Conservation (phyloP, 1,140 invertebrate genomes). For the Drosophila nannoptera region DNA sequence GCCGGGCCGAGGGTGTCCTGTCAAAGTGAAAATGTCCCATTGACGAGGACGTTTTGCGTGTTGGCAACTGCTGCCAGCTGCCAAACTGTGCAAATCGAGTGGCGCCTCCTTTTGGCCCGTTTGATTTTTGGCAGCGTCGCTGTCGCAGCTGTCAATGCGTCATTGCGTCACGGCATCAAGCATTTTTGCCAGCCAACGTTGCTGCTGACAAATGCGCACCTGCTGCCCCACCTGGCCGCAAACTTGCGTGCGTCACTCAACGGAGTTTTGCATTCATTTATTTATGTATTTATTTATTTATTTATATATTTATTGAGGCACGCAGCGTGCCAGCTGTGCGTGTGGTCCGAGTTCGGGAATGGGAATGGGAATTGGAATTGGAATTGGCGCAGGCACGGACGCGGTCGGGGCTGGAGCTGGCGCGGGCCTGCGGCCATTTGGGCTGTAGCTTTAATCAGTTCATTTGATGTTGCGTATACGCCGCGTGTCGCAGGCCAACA, state of each 20-base stretch:
- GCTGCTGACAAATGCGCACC: conserved; percentile 61
- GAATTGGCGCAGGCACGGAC: too few relatives aligned
- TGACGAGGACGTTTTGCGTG: conserved; percentile 59
- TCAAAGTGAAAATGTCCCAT: conserved; percentile 73
- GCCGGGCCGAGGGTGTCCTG: conserved; percentile 21
- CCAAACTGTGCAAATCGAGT: conserved; percentile 26
- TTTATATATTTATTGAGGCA: conserved; percentile 57
- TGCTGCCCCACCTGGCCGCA: neutral
- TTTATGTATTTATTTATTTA: conserved; percentile 54
- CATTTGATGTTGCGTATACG: conserved; percentile 26
- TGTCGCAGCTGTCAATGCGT: conserved; percentile 71
- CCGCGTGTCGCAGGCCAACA: conserved; percentile 10
- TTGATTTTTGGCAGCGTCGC: conserved; percentile 49
- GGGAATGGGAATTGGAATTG: too few relatives aligned
- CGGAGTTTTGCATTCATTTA: conserved; percentile 74
- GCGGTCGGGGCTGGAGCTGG: too few relatives aligned
- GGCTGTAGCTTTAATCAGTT: conserved; percentile 17
- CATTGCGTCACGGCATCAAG: conserved; percentile 75
- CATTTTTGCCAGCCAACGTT: conserved; percentile 49
- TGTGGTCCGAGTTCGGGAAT: too few relatives aligned
- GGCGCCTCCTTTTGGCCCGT: conserved; percentile 41
- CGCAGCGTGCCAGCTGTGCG: conserved; percentile 19
- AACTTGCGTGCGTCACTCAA: conserved; percentile 38
- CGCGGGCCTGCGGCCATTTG: too few relatives aligned
- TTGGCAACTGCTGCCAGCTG: conserved; percentile 2